Base-by-base conservation (phyloP, 2,888 invertebrate genomes). In the Hyppa rectilinea region DNA sequence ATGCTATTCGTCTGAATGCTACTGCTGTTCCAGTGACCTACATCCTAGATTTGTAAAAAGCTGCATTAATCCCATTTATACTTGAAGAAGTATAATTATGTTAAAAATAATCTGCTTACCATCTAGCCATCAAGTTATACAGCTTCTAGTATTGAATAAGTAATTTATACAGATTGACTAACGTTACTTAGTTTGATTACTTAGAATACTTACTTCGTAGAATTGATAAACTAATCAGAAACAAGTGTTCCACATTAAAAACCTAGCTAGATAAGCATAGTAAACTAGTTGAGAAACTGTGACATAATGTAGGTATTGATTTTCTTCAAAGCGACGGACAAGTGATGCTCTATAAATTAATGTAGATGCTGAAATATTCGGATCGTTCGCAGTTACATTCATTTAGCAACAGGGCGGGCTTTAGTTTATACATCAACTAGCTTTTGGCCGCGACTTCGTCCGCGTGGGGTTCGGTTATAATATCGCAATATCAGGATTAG, bases 251-350 rank as follows among this genome's bases (percentile, higher is more conserved):
- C 14, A 53, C 5, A 47, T 26, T 60, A 23, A 14, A 68, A 56
- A 23, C 47, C 2, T 55, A 74, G 23, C 38, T 47, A 53, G n/a
- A 49, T 43, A n/a, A 36, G 29, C 40, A 43, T 31, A 29, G 20
- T 45, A 52, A 43, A 47, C 50, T 59, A 56, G 55, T 56, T 26
- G 59, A 62, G 45, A 73, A 52, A 53, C 58, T 73, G 67, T 60
- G 53, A 52, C 70, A 60, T 56, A 73, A 29, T 52, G 53, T 49
- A 5, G 12, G 47, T 69, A 81, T 74, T 62, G 78, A 80, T 80
- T 80, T 78, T 70, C 65, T 31, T 26, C 52, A 65, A 64, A 59
- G 64, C 58, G 45, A 29, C 29, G 17, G 53, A 55, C 38, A 50
- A 31, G 17, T 58, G 45, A 45, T 49, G 31, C 26, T 62, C 45